Evolutionary conservation across 2,888 invertebrate species (phyloP), one percentile per base, ranked within the genome.

Genomic region (Tinea trinotella): DNA sequence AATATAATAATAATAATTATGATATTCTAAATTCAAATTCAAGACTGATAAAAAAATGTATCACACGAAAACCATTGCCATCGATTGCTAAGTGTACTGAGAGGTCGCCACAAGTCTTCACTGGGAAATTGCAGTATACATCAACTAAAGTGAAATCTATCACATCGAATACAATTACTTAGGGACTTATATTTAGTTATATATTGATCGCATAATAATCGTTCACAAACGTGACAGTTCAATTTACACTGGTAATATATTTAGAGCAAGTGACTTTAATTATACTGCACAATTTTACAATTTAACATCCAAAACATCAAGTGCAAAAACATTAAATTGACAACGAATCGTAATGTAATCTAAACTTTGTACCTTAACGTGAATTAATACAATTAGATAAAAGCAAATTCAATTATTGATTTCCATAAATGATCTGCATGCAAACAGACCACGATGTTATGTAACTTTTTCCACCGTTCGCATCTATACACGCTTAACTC

Each of bases 151-250:
- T 76, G 74, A 74, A 65, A 55, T 13, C 71, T 78, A 78, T 78
- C 73, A 80, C 81, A 81, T 74, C 76, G 68, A 80, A 71, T 77
- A 75, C 68, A 76, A 52, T 76, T 79, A 54, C 9, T 34, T 66
- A 70, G 72, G 13, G 75, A 76, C 72, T 66, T 71, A 64, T 68
- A 40, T 40, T 40, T 13, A 40, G n/a, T n/a, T n/a, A n/a, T n/a
- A n/a, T 69, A 60, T 64, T 64, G 72, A 70, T 74, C 76, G 59
- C 74, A 71, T 71, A 73, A 71, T 75, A 78, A 71, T 63, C 67
- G 12, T 74, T 40, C 77, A 78, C 81, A 75, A 80, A 77, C 73
- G 73, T 63, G 64, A 70, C 67, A 80, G 76, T 71, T 76, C 76
- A 73, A 40, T 73, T 71, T 68, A 76, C 68, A 74, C 67, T 67